Base-by-base conservation (phyloP, 2,113 vertebrate species). In the Poicephalus meyeri region DNA sequence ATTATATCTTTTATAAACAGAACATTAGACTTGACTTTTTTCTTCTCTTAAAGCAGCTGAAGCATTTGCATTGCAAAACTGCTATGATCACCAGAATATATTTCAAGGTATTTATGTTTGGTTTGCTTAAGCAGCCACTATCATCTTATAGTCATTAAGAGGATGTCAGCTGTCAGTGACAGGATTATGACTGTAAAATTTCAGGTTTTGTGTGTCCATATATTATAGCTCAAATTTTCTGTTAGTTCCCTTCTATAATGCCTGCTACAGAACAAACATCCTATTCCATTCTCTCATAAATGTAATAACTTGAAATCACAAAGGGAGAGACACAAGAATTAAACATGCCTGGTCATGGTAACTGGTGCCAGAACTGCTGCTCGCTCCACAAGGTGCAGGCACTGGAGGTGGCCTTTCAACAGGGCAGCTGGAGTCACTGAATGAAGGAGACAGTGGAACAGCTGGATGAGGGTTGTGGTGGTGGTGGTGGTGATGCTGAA, bases 351-450 rank as follows among this genome's bases (percentile, higher is more conserved):
- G 99, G 90, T 98, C 98, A 11, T 98, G 98, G 96, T 99, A 99
- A 92, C 97, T 98, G 89, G 96, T 91, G 89, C 97, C 95, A 92
- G 98, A 97, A 87, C 93, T 98, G 96, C 98, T 98, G 92, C 98
- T 98, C 31, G 97, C 98, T 88, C 98, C 98, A 56, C 99, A 99
- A 16, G 99, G 98, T 13, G 98, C 98, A 2, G 98, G 99, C 82
- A 99, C 97, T 13, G 99, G 98, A 29, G 98, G 98, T 93, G 99
- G 99, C 79, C 99, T 98, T 92, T 99, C 99, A 93, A 99, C 98
- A 18, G 98, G 99, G 94, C 99, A 99, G 94, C 98, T 97, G 35
- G 99, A 93, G 78, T 99, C 99, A 39, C 97, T 98, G 95, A 99
- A 99, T 4, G 99, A 97, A 31, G 98, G 98, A 60, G 99, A 98